These are phyloP conservation scores for Gila orcuttii DNA, from an alignment of 2,113 vertebrate species.

Conservation along the genomic window DNA sequence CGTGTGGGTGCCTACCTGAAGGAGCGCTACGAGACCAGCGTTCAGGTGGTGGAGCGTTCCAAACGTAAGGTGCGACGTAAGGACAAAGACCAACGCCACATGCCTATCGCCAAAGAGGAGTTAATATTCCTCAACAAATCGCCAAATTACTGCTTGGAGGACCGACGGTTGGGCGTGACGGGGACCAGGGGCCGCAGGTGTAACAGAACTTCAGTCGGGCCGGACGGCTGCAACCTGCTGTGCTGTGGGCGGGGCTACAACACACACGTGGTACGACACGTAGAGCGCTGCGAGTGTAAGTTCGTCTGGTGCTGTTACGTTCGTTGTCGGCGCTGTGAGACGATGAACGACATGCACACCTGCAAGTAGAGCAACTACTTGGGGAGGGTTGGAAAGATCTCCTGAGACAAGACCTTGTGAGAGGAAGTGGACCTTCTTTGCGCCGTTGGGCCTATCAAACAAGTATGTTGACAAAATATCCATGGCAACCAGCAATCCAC, in stretches of 20 bases:
- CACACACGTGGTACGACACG: slow-evolving; percentile 88
- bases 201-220: slow-evolving; percentile 84
- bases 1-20: slow-evolving; percentile 89
- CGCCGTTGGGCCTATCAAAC: not conserved
- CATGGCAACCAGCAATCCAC: not conserved
- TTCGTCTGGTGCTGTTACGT: slow-evolving; percentile 99
- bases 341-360: slow-evolving; percentile 94
- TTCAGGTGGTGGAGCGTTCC: slow-evolving; percentile 84
- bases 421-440: not conserved
- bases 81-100: slow-evolving; percentile 80
- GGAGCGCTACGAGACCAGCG: slow-evolving; percentile 89
- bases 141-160: slow-evolving; percentile 92
- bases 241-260: slow-evolving; percentile 97
- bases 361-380: slow-evolving; percentile 80
- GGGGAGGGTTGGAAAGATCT: no score
- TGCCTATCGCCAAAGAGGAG: slow-evolving; percentile 79
- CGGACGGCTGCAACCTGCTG: slow-evolving; percentile 89
- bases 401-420: not conserved
- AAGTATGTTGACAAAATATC: slow-evolving; percentile 23
- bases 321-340: slow-evolving; percentile 91
- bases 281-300: slow-evolving; percentile 93
- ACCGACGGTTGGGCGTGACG: slow-evolving; percentile 81
- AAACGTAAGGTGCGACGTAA: slow-evolving; percentile 83
- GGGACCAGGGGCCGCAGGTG: slow-evolving; percentile 92
- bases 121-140: slow-evolving; percentile 91